A percentile compares a stretch with the other conserved stretches of the same genome.
These are phyloP conservation scores for Pseudorhiza aurosa DNA, from an alignment of 30 jellyfish, hydroid and myxozoan genomes.

Conservation along the genomic window DNA sequence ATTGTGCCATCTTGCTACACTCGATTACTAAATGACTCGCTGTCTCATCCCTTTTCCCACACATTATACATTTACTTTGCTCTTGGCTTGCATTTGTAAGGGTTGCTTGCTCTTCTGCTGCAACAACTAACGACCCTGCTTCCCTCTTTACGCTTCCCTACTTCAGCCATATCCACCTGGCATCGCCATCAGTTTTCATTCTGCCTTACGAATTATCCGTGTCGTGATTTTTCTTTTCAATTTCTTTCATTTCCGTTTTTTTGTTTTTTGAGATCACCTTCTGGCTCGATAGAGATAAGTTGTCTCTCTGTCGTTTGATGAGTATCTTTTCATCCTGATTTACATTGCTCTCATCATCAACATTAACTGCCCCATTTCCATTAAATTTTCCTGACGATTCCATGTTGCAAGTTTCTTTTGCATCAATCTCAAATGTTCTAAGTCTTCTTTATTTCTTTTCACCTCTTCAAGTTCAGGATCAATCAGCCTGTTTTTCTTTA, in stretches of 20 bases:
- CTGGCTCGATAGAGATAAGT: constrained; percentile 1
- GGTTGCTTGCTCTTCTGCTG: constrained; percentile 26
- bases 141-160: neutral
- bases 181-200: neutral
- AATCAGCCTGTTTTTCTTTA: constrained; percentile 7
- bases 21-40: constrained; percentile 4
- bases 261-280: constrained; percentile 8
- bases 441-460: neutral
- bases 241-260: constrained; percentile 6
- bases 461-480: constrained; percentile 6
- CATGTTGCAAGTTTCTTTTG: neutral
- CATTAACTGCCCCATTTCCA: constrained; percentile 7
- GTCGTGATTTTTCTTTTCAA: neutral
- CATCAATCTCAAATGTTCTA: neutral
- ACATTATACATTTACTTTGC: constrained; percentile 4
- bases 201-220: constrained; percentile 1
- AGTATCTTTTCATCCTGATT: constrained; percentile 13
- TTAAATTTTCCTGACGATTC: neutral
- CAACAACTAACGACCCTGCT: neutral
- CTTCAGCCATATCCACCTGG: constrained; percentile 8
- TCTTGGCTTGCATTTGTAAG: constrained; percentile 11
- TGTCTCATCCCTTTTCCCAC: constrained; percentile 19
- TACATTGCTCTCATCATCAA: neutral
- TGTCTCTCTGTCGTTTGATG: constrained; percentile 1
- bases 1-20: constrained; percentile 19